These are phyloP conservation scores for Andrena dorsata DNA, from an alignment of 2,888 invertebrate species.

Conservation along the genomic window DNA sequence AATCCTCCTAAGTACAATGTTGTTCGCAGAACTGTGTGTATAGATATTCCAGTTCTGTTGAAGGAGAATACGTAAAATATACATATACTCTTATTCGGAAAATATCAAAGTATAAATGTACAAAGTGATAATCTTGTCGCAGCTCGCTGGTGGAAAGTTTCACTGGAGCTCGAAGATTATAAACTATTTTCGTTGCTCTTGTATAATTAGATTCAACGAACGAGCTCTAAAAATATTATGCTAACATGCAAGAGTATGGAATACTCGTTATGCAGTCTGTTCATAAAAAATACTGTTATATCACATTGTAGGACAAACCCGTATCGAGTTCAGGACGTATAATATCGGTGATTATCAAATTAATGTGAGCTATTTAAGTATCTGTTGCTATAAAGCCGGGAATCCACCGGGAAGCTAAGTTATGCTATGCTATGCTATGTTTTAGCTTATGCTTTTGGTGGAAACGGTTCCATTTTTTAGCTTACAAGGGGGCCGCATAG, in stretches of 20 bases:
- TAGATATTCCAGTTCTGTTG: neutral
- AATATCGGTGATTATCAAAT: constrained; percentile 14
- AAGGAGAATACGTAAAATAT: constrained; percentile 19
- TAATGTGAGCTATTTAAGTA: constrained; percentile 2
- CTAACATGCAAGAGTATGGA: neutral
- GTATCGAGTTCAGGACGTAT: neutral
- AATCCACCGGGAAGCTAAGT: too few relatives aligned
- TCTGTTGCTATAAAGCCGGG: neutral
- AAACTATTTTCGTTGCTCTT: neutral
- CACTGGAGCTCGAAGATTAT: neutral
- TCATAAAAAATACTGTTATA: neutral
- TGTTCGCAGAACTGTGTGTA: constrained; percentile 5
- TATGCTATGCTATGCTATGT: too few relatives aligned
- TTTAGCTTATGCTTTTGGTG: too few relatives aligned
- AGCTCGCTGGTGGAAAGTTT: neutral
- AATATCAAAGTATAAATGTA: constrained; percentile 42
- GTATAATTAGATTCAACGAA: neutral
- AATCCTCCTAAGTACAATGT: constrained; percentile 19
- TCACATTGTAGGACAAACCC: neutral
- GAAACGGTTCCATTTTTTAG: too few relatives aligned
- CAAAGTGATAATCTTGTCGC: constrained; percentile 10
- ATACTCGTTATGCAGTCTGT: neutral
- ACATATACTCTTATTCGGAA: constrained; percentile 13
- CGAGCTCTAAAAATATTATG: neutral
- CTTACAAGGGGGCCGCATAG: too few relatives aligned